These are phyloP conservation scores for Andrena fulva DNA, from an alignment of 2,888 invertebrate species.

Conservation along the genomic window DNA sequence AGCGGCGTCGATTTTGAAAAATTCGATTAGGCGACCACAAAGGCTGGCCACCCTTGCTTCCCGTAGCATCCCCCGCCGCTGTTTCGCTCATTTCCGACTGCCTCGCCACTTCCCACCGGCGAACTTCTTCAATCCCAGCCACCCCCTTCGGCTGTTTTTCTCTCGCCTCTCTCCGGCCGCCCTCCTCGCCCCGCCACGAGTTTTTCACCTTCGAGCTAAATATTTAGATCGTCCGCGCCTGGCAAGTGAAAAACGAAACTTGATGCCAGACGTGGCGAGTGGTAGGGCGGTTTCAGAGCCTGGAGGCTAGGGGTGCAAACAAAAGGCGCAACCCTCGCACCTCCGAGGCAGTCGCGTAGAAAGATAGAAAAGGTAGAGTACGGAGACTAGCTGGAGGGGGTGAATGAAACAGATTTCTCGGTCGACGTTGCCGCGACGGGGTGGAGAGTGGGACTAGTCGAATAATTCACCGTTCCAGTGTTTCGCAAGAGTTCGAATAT, in stretches of 20 bases:
- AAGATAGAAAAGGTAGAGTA: conserved; percentile 38
- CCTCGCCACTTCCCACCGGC: conserved; percentile 5
- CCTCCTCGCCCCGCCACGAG: neutral
- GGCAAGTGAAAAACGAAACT: conserved; percentile 50
- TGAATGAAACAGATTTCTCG: conserved; percentile 39
- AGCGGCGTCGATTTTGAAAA: conserved; percentile 67
- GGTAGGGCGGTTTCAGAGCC: conserved; percentile 44
- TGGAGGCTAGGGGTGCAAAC: conserved; percentile 55
- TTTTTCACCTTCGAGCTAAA: conserved; percentile 55
- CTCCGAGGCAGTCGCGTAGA: conserved; percentile 59
- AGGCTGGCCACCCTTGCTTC: conserved; percentile 27
- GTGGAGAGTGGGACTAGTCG: neutral
- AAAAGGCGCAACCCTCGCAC: conserved; percentile 65
- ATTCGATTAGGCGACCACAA: conserved; percentile 72
- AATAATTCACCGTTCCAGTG: neutral
- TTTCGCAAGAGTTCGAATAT: too few relatives aligned
- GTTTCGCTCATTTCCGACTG: conserved; percentile 32
- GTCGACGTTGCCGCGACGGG: conserved; percentile 3
- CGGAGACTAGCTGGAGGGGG: neutral
- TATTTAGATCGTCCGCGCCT: conserved; percentile 57
- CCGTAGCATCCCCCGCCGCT: conserved; percentile 6
- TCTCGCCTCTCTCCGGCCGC: neutral
- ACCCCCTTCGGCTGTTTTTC: neutral
- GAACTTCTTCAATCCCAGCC: neutral
- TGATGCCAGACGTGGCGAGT: conserved; percentile 30